Percentiles rank a stretch among this genome's conserved stretches.
phyloP scores from a whole-genome alignment of 1,140 invertebrate genomes.

The Drosophila pallidifrons region DNA sequence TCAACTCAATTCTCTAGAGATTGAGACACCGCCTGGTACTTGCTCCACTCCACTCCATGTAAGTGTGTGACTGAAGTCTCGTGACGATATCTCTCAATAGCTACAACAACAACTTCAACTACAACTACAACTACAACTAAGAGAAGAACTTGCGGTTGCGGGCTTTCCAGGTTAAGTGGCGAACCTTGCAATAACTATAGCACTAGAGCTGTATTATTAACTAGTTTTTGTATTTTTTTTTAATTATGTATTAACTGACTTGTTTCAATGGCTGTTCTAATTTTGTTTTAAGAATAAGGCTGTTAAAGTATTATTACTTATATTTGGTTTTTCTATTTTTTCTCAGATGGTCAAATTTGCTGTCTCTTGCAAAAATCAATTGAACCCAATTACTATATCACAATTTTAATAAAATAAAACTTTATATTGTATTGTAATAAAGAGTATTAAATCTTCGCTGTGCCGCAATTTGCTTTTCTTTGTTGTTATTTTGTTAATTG shows the following conservation, averaged over 20 bases:
- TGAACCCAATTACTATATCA: too few species aligned
- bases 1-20: slow-evolving; percentile 29
- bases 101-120: neutral
- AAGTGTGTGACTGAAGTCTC: slow-evolving; percentile 38
- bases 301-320: too few species aligned
- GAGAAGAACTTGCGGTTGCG: neutral
- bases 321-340: too few species aligned
- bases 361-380: too few species aligned
- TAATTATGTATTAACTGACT: neutral
- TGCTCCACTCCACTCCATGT: slow-evolving; percentile 26
- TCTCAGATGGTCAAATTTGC: too few species aligned
- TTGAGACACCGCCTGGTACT: slow-evolving; percentile 22
- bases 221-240: neutral
- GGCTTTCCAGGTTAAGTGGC: neutral
- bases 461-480: too few species aligned
- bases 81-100: slow-evolving; percentile 26
- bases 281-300: neutral
- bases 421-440: too few species aligned
- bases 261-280: neutral
- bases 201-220: neutral
- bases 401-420: too few species aligned
- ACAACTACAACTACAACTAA: neutral
- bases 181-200: neutral
- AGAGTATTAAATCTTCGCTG: too few species aligned
- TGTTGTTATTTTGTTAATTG: too few species aligned